These are phyloP conservation scores for Cristatella mucedo DNA, from an alignment of 2,888 invertebrate species.

Conservation along the genomic window DNA sequence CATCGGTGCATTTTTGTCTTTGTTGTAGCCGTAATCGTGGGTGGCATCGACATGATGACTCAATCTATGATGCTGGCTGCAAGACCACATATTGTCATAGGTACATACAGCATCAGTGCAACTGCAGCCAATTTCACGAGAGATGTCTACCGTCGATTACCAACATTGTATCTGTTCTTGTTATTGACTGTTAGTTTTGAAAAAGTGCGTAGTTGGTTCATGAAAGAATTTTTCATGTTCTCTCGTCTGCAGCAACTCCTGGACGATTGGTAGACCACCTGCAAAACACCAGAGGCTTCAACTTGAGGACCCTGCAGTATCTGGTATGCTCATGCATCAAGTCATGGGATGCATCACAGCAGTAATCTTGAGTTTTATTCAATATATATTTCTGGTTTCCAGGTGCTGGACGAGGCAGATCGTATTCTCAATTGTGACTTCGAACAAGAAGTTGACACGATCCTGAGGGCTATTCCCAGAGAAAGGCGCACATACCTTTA, in stretches of 20 bases:
- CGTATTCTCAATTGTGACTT: slow-evolving; percentile 97
- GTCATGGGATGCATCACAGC: too few species aligned
- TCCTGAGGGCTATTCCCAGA: slow-evolving; percentile 71
- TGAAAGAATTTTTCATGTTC: slow-evolving; percentile 7
- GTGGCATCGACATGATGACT: slow-evolving; percentile 94
- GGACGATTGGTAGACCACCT: slow-evolving; percentile 87
- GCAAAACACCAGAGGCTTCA: slow-evolving; percentile 94
- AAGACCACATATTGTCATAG: slow-evolving; percentile 90
- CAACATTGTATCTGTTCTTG: too few species aligned
- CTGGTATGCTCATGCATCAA: slow-evolving; percentile 53
- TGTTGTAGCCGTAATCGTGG: slow-evolving; percentile 68
- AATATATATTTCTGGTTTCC: too few species aligned
- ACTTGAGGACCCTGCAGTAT: slow-evolving; percentile 68
- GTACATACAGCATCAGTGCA: too few species aligned
- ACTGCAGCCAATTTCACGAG: too few species aligned
- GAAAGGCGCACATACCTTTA: slow-evolving; percentile 82
- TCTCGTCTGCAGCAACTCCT: slow-evolving; percentile 54
- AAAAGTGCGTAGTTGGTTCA: not conserved
- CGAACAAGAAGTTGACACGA: slow-evolving; percentile 83
- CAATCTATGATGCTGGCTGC: slow-evolving; percentile 78
- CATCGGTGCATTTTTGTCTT: not conserved
- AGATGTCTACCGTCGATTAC: too few species aligned
- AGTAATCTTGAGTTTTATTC: too few species aligned
- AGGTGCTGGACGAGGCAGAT: slow-evolving; percentile 98
- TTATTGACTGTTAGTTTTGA: too few species aligned